These are phyloP conservation scores for Rhombomys opimus DNA, from an alignment of 2,113 vertebrate genomes.

Conservation along the genomic window DNA sequence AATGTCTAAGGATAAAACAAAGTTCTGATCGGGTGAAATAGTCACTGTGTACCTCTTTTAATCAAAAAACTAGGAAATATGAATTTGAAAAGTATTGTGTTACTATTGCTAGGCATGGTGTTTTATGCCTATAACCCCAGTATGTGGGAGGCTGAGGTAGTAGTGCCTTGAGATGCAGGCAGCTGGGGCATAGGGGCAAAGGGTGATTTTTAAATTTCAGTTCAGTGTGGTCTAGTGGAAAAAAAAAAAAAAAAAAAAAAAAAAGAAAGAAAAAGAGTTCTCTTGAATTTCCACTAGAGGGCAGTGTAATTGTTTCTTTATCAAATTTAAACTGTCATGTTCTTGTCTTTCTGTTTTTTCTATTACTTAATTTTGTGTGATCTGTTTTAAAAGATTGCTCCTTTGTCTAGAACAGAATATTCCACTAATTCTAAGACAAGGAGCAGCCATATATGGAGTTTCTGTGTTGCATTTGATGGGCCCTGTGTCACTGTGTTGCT, in stretches of 20 bases:
- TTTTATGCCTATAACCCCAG: neutral
- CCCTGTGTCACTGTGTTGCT: neutral
- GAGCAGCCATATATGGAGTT: neutral
- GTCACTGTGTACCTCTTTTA: neutral
- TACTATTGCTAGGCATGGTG: neutral
- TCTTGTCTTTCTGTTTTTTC: neutral
- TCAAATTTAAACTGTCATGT: neutral
- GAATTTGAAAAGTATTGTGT: neutral
- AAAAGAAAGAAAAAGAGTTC: constrained; percentile 29
- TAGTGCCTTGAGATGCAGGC: neutral
- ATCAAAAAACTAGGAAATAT: neutral
- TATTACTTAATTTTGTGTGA: constrained; percentile 38
- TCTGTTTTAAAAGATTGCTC: constrained; percentile 39
- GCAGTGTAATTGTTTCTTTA: constrained; percentile 75
- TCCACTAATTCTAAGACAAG: constrained; percentile 44
- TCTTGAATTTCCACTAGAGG: constrained; percentile 85
- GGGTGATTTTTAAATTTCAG: neutral
- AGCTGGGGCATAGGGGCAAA: neutral
- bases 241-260: neutral
- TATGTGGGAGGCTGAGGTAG: neutral
- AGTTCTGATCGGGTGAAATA: neutral
- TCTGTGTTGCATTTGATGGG: constrained; percentile 16
- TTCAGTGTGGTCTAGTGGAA: neutral
- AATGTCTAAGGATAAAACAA: neutral
- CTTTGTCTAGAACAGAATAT: constrained; percentile 42